These are phyloP conservation scores for Yasuhikotakia modesta DNA, from an alignment of 2,797 vertebrate species.

Conservation along the genomic window DNA sequence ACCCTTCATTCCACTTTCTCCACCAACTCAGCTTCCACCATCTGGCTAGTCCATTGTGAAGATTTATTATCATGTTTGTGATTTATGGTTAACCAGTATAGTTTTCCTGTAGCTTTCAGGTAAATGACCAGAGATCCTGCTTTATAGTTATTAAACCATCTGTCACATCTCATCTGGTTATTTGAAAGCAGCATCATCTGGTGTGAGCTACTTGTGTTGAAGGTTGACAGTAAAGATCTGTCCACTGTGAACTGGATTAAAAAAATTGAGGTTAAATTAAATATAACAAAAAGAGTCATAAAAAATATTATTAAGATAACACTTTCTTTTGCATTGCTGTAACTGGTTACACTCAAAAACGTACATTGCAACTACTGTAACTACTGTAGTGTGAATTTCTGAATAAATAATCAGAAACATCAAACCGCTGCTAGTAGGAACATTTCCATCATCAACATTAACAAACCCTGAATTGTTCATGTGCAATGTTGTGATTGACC, in stretches of 20 bases:
- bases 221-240: not conserved
- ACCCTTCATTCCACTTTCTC: not conserved
- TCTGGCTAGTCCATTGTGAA: constrained; percentile 15
- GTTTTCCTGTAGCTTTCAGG: constrained; percentile 28
- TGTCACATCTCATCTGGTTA: not conserved
- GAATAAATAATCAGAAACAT: too few relatives aligned
- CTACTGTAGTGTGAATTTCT: too few relatives aligned
- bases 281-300: too few relatives aligned
- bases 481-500: too few relatives aligned
- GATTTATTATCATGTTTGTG: not conserved
- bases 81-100: constrained; percentile 27
- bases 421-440: too few relatives aligned
- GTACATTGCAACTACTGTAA: too few relatives aligned
- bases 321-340: too few relatives aligned
- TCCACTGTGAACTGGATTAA: not conserved
- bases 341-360: too few relatives aligned
- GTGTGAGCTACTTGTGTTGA: not conserved
- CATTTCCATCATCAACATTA: too few relatives aligned
- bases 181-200: not conserved
- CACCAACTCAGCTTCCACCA: not conserved
- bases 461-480: too few relatives aligned
- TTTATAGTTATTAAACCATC: constrained; percentile 30
- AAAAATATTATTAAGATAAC: too few relatives aligned
- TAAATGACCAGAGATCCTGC: constrained; percentile 6
- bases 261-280: too few relatives aligned